Conservation (phyloP, 2,113 vertebrate genomes). For the Ochotona princeps region DNA sequence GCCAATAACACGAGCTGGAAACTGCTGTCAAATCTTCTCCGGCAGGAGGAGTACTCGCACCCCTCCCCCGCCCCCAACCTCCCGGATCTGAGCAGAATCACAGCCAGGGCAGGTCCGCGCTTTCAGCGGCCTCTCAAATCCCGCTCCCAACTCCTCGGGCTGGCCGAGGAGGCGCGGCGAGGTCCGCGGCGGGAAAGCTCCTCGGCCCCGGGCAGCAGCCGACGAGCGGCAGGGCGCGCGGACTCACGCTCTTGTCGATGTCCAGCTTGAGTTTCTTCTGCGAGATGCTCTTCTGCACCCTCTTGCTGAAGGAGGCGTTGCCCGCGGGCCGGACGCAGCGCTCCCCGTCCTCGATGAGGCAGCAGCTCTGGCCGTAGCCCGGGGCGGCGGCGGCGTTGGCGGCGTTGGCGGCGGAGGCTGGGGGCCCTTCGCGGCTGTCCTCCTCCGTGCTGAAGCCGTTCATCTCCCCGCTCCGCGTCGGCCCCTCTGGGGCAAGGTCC, state of each 20-base stretch:
- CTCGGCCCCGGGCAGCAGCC: not conserved
- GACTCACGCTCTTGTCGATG: constrained; percentile 97
- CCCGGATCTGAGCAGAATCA: not conserved
- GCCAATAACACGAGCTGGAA: not conserved
- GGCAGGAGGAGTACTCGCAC: not conserved
- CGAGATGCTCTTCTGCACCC: constrained; percentile 96
- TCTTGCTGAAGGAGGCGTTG: constrained; percentile 98
- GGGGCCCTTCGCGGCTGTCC: constrained; percentile 96
- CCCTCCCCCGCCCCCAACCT: not conserved
- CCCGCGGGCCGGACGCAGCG: constrained; percentile 96
- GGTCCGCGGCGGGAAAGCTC: not conserved
- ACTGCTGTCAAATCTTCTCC: constrained; percentile 26
- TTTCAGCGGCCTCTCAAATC: constrained; percentile 47
- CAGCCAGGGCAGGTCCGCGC: not conserved
- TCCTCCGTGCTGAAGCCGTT: constrained; percentile 97
- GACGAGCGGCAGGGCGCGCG: not conserved
- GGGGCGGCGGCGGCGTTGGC: constrained; percentile 88
- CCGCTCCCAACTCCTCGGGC: not conserved
- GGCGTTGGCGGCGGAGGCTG: constrained; percentile 86
- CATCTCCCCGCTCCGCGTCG: constrained; percentile 86
- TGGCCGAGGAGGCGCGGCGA: constrained; percentile 22
- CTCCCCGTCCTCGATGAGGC: constrained; percentile 97
- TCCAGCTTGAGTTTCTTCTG: constrained; percentile 97
- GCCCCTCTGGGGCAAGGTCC: constrained; percentile 69
- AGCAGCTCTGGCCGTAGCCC: constrained; percentile 97